Evolutionary conservation across 2,888 invertebrate genomes (phyloP), one percentile per base, ranked within the genome.

Genomic region (Caenorhabditis japonica): DNA sequence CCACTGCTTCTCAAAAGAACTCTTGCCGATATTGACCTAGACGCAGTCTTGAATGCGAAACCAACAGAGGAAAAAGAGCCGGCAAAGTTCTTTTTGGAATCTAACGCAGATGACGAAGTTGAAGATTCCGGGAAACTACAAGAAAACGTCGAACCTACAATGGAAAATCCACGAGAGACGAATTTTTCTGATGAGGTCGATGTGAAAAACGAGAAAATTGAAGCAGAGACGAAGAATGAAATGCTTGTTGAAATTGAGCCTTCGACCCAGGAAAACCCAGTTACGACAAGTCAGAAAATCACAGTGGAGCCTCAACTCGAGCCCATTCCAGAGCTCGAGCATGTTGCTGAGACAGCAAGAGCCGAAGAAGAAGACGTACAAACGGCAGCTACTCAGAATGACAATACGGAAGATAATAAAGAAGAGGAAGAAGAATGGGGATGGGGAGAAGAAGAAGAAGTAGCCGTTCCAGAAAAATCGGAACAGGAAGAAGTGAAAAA

Each of bases 1-100:
- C 75, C 81, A 23, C 34, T 77, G 7, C 60, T 79, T 4, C 69
- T 73, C 30, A 77, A 74, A 56, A 74, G 51, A 47, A 68, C 62
- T 21, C 49, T 81, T 5, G 70, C 74, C 5, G 64, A 79, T 23
- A 68, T 79, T 15, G 76, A 79, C 19, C 43, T 81, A 27, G 81
- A 81, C 10, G 73, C 56, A 2, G 73, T 79, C 1, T 15, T 76
- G 33, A 47, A 36, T 10, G 23, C 58, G 12, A 25, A 52, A 34
- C 21, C 23, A 21, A 1, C 21, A 8, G 21, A 61, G 17, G 36
- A 41, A 19, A 17, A 59, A 23, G 52, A 46, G 19, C 33, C 49
- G 17, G 46, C 62, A 3, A 59, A 34, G n/a, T 64, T 72, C 23
- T 72, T 64, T 41, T 43, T 64, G 30, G 59, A 53, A 46, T 19